These are phyloP conservation scores for Oryzias woworae DNA, from an alignment of 2,113 vertebrate species.

Conservation along the genomic window DNA sequence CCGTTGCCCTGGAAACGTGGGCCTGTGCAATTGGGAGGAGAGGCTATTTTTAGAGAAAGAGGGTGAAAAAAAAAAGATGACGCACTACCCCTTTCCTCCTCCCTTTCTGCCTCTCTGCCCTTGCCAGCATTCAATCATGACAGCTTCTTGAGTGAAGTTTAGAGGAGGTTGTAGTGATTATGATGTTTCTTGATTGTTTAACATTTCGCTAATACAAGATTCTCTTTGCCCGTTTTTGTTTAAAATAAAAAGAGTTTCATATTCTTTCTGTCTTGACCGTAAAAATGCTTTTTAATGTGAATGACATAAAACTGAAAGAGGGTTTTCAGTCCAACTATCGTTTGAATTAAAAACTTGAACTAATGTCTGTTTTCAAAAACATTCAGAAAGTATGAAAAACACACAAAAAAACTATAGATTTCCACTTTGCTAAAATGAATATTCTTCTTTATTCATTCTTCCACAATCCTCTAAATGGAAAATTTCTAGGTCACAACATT, in stretches of 20 bases:
- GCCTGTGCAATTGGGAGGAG: constrained; percentile 61
- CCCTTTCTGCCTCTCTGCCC: constrained; percentile 19
- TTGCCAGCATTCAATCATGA: constrained; percentile 27
- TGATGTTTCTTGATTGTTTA: neutral
- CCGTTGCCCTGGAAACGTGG: constrained; percentile 82
- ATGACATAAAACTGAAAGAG: neutral
- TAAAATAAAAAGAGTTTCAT: neutral
- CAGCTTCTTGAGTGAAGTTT: constrained; percentile 11
- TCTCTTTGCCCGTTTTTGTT: neutral
- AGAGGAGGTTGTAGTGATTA: constrained; percentile 5
- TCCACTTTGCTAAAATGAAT: neutral
- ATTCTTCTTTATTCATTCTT: neutral
- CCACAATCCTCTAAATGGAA: constrained; percentile 7
- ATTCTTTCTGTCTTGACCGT: neutral
- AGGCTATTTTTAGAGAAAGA: constrained; percentile 73
- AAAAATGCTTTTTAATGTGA: neutral
- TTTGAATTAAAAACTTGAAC: neutral
- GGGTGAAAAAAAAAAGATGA: constrained; percentile 61
- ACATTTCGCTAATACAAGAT: neutral
- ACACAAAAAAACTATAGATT: neutral
- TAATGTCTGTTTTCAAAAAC: neutral
- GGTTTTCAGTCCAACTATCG: neutral
- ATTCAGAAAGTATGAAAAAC: neutral
- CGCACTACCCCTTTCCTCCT: constrained; percentile 53
- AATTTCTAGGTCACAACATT: constrained; percentile 42